Evolutionary conservation across 2,888 invertebrate genomes (phyloP).

Genomic region (Endotricha flammealis): DNA sequence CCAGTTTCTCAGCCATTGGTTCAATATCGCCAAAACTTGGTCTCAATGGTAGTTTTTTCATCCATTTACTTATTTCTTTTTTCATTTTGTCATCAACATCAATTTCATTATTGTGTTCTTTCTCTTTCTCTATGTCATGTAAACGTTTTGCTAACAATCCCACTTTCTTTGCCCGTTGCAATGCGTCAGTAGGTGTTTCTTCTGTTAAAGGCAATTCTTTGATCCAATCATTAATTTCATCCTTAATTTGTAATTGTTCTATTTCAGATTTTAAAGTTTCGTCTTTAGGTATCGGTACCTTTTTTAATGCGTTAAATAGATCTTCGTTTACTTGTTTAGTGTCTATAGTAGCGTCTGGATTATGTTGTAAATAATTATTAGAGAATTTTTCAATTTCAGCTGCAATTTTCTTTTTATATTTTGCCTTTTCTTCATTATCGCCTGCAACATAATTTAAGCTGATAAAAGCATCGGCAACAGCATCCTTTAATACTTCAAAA

Average conservation of each 20-base stretch:
- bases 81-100: slow-evolving; percentile 24
- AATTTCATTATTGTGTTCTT: slow-evolving; percentile 16
- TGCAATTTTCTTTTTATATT: slow-evolving; percentile 35
- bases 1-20: slow-evolving; percentile 24
- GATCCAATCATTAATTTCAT: slow-evolving; percentile 38
- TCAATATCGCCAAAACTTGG: slow-evolving; percentile 19
- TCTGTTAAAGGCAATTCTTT: slow-evolving; percentile 32
- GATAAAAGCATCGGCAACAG: slow-evolving; percentile 49
- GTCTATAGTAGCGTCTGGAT: slow-evolving; percentile 31
- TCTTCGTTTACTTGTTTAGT: slow-evolving; percentile 32
- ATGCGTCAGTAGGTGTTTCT: slow-evolving; percentile 22
- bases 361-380: slow-evolving; percentile 35
- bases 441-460: slow-evolving; percentile 36
- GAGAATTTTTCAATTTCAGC: slow-evolving; percentile 42
- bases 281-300: slow-evolving; percentile 36
- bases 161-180: slow-evolving; percentile 31
- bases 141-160: slow-evolving; percentile 36
- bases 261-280: slow-evolving; percentile 37
- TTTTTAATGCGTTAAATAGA: slow-evolving; percentile 36
- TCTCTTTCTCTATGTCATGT: slow-evolving; percentile 38
- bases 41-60: slow-evolving; percentile 33
- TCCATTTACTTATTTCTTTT: slow-evolving; percentile 35
- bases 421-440: slow-evolving; percentile 26
- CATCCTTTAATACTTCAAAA: slow-evolving; percentile 45
- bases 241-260: slow-evolving; percentile 38